Conservation (phyloP, 2,888 invertebrate genomes). For the Conchocele bisecta region DNA sequence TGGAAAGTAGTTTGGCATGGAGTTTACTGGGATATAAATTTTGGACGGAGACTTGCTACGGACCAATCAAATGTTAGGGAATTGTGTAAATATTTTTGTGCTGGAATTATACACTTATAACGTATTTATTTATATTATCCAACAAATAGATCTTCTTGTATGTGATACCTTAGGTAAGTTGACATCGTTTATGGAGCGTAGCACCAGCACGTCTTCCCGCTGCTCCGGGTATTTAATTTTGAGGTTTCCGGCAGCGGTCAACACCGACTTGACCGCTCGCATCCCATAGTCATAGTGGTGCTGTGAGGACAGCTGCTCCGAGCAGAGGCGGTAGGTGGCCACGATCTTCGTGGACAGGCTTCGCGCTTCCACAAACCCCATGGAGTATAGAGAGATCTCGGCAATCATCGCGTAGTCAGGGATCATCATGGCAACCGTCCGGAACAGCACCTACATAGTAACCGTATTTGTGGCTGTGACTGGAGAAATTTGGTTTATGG, state of each 20-base stretch:
- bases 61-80: too few species aligned
- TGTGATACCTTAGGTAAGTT: conserved; percentile 82
- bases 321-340: conserved; percentile 81
- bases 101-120: too few species aligned
- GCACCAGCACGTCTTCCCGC: conserved; percentile 80
- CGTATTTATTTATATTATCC: background rate
- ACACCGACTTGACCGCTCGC: conserved; percentile 82
- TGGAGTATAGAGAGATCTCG: conserved; percentile 82
- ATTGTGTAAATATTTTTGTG: too few species aligned
- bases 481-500: too few species aligned
- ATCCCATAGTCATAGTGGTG: conserved; percentile 83
- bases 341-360: conserved; percentile 82
- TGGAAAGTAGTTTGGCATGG: too few species aligned
- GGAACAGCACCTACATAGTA: conserved; percentile 81
- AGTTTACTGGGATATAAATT: too few species aligned
- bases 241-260: conserved; percentile 82
- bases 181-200: conserved; percentile 82
- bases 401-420: conserved; percentile 83
- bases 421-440: conserved; percentile 83
- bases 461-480: too few species aligned
- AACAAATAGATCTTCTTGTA: background rate
- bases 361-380: conserved; percentile 82
- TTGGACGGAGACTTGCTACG: too few species aligned
- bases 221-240: conserved; percentile 81
- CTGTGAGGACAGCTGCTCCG: conserved; percentile 83